phyloP scores from a whole-genome alignment of 2,113 vertebrate species.

The Rattus norvegicus region GRCr8 NC_086034.1:50994501-50995000 shows the following conservation, averaged over 20 bases:
- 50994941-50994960: background rate
- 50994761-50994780: background rate
- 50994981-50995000: background rate
- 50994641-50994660: background rate
- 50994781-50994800: background rate
- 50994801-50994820: background rate
- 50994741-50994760: background rate
- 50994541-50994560: background rate
- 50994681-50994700: background rate
- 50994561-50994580: slow-evolving; percentile 2
- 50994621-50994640: background rate
- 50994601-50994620: background rate
- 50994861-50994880: background rate
- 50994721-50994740: background rate
- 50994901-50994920: background rate
- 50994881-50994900: background rate
- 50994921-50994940: background rate
- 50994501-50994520: slow-evolving; percentile 39
- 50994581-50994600: slow-evolving; percentile 27
- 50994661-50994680: background rate
- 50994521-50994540: background rate
- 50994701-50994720: background rate
- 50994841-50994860: background rate
- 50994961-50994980: background rate
- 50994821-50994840: background rate